Evolutionary conservation across 2,888 invertebrate species (phyloP), one percentile per base, ranked within the genome.

Genomic region (Acanthopleura granulata): DNA sequence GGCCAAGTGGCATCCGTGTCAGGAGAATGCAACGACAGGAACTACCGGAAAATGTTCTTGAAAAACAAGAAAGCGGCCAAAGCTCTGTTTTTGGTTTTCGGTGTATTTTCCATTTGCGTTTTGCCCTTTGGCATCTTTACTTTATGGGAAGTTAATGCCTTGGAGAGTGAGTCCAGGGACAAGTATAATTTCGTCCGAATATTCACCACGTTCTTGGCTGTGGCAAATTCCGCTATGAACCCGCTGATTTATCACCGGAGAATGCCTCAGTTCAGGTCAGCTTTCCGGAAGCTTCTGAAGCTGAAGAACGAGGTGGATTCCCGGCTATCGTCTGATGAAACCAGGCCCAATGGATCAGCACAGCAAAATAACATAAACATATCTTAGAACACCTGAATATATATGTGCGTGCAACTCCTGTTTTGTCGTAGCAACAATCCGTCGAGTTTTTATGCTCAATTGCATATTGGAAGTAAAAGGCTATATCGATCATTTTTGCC

Each of bases 21-120:
- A 22, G 25, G 25, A 6, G 25, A 66, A 22, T 6, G 66, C 4
- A 27, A 27, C 3, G 75, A 76, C 74, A 80, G 57, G 72, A 61
- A 16, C 29, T 27, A 22, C 15, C 1, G 6, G 22, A 66, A 6
- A 16, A 27, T 25, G 22, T 66, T 66, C 29, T 6, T 66, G 15
- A 22, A 66, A 27, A 66, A 66, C 29, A 22, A 27, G 29, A 66
- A 27, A 66, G 66, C 66, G 1, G 29, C 29, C 27, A 66, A 66
- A 27, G 29, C 12, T 27, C 29, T 66, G 66, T 6, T 15, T 66
- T 22, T 66, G 66, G 29, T 66, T 6, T 27, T 27, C 29, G 66
- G 66, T 16, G 66, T 25, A 16, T 66, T 27, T 25, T 27, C 29
- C 29, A 66, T 66, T 22, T 22, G 66, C 25, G 25, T 25, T 22